Base-by-base conservation (phyloP, 2,797 vertebrate genomes). In the Agapornis canus region DNA sequence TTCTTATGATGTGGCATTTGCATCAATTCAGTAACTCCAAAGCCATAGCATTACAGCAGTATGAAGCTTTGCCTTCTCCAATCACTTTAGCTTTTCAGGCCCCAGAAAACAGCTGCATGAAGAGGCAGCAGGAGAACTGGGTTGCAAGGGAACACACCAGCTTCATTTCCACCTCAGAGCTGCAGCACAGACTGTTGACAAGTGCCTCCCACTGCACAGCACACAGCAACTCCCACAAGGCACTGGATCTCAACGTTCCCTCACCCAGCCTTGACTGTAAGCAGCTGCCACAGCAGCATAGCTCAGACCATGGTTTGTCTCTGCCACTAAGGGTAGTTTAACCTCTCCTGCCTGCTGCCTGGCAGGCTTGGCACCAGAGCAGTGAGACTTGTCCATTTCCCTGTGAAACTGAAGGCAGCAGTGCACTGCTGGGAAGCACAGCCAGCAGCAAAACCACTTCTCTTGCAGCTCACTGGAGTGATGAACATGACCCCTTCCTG, bases 141-240 rank as follows among this genome's bases (percentile, higher is more conserved):
- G 1, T 43, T 16, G 26, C 0, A 0, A 69, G 64, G 76, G 89
- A 87, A 37, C 9, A 19, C 1, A 0, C 11, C 0, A 1, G 60
- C 59, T 76, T 76, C 40, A 39, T 83, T 88, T 63, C 52, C 59
- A 42, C 1, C 0, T 3, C 60, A 1, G 32, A 51, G 43, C 11
- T 52, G 59, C 1, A 0, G 43, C 66, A 60, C 0, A 0, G 32
- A 8, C 39, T 17, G 40, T 13, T 45, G 26, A 26, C 21, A 25
- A 64, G 25, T 1, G 6, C 31, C 54, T 59, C 49, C 66, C 71
- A 49, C 56, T 40, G 26, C 8, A 8, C 20, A 29, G 48, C 20
- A 9, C 0, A 7, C 2, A 32, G 29, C 9, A 22, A n/a, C n/a
- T 85, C 56, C 45, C 39, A 32, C 22, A 32, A 39, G 66, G 43